phyloP scores from a whole-genome alignment of 1,140 invertebrate genomes.

The Formica selysi region DNA sequence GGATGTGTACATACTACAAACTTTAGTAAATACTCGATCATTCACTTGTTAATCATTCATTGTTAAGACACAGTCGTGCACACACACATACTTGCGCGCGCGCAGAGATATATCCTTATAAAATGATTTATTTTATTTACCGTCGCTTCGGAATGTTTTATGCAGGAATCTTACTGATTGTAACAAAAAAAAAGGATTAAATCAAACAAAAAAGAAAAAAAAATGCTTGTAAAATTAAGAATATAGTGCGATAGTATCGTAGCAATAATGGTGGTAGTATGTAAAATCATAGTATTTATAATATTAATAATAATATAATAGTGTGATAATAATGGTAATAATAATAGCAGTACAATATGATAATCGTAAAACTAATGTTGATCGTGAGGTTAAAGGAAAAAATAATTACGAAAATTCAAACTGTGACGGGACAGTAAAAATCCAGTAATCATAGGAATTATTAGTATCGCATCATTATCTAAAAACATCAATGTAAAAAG shows the following conservation, averaged over 20 bases:
- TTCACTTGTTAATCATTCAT: background rate
- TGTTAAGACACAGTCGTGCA: background rate
- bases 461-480: background rate
- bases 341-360: background rate
- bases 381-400: conserved; percentile 11
- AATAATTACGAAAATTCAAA: conserved; percentile 2
- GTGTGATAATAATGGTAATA: conserved; percentile 54
- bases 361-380: conserved; percentile 35
- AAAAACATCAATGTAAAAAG: conserved; percentile 20
- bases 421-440: background rate
- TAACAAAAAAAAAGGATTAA: conserved; percentile 40
- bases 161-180: conserved; percentile 14
- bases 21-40: conserved; percentile 69
- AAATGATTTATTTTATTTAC: conserved; percentile 44
- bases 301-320: conserved; percentile 18
- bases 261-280: conserved; percentile 51
- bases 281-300: conserved; percentile 31
- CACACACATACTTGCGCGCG: background rate
- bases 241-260: conserved; percentile 40
- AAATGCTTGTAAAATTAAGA: conserved; percentile 53
- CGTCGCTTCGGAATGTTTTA: conserved; percentile 70
- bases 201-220: background rate
- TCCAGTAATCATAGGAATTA: background rate
- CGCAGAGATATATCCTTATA: conserved; percentile 1
- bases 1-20: conserved; percentile 22